phyloP scores from a whole-genome alignment of 1,140 invertebrate genomes.

The Nasonia vitripennis region DNA sequence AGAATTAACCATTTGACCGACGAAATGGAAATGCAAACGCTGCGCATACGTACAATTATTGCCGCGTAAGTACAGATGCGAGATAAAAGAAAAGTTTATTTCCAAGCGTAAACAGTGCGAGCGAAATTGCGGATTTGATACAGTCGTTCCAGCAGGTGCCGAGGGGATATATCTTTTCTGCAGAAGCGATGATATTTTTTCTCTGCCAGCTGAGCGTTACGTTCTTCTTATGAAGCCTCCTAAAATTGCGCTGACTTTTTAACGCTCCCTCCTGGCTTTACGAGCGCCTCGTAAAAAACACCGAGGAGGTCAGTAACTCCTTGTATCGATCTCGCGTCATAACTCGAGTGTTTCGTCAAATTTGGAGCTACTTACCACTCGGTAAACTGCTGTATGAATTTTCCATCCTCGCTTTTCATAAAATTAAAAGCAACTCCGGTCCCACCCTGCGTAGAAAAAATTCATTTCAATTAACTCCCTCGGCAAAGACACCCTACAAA shows the following conservation, averaged over 20 bases:
- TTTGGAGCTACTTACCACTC: not conserved
- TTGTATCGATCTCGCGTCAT: not conserved
- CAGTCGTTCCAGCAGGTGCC: no score
- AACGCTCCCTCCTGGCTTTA: not conserved
- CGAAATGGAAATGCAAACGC: no score
- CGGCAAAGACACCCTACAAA: not conserved
- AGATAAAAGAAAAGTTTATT: no score
- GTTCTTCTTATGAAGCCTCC: not conserved
- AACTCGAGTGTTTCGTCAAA: not conserved
- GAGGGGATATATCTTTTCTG: no score
- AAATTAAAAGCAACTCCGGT: no score
- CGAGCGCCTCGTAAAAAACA: not conserved
- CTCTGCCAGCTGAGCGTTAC: not conserved
- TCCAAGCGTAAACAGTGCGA: no score
- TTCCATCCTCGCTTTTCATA: no score
- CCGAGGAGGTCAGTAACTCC: not conserved
- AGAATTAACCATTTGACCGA: no score
- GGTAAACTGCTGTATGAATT: no score
- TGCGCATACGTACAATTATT: no score
- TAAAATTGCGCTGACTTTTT: not conserved
- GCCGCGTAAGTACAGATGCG: no score
- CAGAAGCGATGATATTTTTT: not conserved
- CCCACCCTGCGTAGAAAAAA: not conserved
- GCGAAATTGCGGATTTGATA: no score
- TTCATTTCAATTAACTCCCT: not conserved